Evolutionary conservation across 2,113 vertebrate genomes (phyloP).

Genomic region (Turnix velox): DNA sequence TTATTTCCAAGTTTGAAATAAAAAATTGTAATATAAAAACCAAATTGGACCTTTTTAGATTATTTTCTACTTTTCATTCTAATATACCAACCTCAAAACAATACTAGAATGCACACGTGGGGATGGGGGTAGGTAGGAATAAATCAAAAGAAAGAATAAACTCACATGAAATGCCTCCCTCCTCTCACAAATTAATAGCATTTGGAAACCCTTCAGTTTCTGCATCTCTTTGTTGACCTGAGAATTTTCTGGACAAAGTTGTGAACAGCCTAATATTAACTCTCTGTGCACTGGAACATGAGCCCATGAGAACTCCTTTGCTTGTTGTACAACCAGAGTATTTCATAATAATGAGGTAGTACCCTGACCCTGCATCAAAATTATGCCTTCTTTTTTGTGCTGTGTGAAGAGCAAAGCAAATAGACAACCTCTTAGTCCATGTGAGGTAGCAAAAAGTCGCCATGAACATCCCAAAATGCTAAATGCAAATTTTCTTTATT

Average conservation of each 20-base stretch:
- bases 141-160: neutral
- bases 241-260: neutral
- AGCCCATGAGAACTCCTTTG: neutral
- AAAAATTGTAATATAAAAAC: neutral
- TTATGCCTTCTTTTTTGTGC: neutral
- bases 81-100: neutral
- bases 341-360: neutral
- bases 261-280: neutral
- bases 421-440: neutral
- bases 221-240: neutral
- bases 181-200: neutral
- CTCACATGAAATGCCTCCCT: neutral
- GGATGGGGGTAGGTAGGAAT: neutral
- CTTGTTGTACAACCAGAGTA: neutral
- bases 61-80: neutral
- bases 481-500: neutral
- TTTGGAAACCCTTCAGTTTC: neutral
- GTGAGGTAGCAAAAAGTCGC: neutral
- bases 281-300: neutral
- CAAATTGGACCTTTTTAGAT: neutral
- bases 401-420: neutral
- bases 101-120: neutral
- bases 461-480: neutral
- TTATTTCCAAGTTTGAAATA: neutral
- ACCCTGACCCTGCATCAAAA: neutral